Evolutionary conservation across 2,888 invertebrate genomes (phyloP), one percentile per base, ranked within the genome.

Genomic region (Brachylomia viminalis): DNA sequence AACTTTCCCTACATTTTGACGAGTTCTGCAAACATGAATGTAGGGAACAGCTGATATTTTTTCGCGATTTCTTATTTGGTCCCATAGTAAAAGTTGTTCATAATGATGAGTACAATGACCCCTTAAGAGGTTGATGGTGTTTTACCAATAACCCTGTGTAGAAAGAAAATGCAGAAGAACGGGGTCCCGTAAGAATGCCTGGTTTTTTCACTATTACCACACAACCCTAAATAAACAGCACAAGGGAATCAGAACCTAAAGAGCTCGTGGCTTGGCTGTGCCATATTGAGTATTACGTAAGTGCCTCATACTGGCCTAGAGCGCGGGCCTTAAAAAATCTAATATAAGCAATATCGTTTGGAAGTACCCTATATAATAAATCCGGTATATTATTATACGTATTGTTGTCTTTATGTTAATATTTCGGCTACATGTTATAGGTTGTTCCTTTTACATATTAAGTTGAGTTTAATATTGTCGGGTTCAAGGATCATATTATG

Each of bases 211-310:
- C 23, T 33, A 49, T 54, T 27, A n/a, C 11, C 15, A 27, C 27
- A 15, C 6, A 54, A 65, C 30, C 30, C 49, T 54, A 75, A 64
- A 76, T n/a, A 73, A 68, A 54, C n/a, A 54, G 3, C 42, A 30
- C n/a, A 71, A 49, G 5, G 54, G 62, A 75, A 73, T 72, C 54
- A 77, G 65, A 78, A 33, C 47, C 52, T 30, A 84, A 49, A 81
- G 64, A 72, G 58, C 72, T 76, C 68, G 82, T 82, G 78, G 82
- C 72, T 67, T 72, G 72, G 59, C 69, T 78, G 76, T 77, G 83
- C 79, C 81, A 83, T 87, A 88, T 85, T 69, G 82, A 68, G 79
- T 79, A 82, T 88, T 88, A 87, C 70, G 77, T 82, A 87, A 86
- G 52, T 72, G 59, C 59, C 76, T 84, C 78, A 82, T 82, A 84